phyloP scores from a whole-genome alignment of 2,113 vertebrate genomes.

The Tetrao urogallus region DNA sequence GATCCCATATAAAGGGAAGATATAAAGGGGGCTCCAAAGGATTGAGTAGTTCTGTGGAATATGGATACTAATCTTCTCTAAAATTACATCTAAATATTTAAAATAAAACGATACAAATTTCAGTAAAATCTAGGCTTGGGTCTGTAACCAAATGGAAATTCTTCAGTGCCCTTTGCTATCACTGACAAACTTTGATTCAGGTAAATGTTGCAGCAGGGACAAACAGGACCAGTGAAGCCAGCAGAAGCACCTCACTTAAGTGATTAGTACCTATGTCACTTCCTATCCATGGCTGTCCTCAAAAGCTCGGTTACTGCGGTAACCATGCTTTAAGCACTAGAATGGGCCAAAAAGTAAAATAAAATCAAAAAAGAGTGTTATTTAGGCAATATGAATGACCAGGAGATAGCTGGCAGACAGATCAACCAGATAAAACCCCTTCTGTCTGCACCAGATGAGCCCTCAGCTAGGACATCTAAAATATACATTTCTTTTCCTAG shows the following conservation, averaged over 20 bases:
- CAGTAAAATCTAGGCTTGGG: not conserved
- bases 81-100: not conserved
- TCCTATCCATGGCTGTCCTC: accelerated
- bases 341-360: too few relatives aligned
- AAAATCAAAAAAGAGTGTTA: accelerated
- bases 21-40: not conserved
- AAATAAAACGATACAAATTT: not conserved
- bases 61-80: not conserved
- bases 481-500: not conserved
- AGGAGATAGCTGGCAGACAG: not conserved
- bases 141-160: not conserved
- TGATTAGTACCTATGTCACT: not conserved
- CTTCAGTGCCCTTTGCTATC: not conserved
- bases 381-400: not conserved
- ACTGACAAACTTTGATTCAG: not conserved
- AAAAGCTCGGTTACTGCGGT: not conserved
- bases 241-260: not conserved
- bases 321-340: not conserved
- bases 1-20: not conserved
- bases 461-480: not conserved
- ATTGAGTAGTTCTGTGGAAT: not conserved
- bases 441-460: not conserved
- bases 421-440: not conserved
- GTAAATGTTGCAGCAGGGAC: not conserved
- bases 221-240: not conserved